phyloP scores from a whole-genome alignment of 2,113 vertebrate genomes.

The Sitta europaea region DNA sequence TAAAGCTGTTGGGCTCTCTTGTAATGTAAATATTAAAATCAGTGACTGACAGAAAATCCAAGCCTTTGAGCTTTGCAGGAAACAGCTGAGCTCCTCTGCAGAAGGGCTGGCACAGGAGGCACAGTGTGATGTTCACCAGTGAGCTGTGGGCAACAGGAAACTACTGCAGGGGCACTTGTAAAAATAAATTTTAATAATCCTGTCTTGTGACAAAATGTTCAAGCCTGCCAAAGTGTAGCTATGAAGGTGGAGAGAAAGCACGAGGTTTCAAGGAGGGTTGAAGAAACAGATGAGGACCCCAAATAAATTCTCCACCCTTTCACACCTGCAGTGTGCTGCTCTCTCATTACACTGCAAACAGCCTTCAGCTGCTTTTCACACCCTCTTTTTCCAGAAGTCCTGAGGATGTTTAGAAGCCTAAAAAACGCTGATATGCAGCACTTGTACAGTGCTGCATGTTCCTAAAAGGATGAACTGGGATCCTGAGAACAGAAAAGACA shows the following conservation, averaged over 20 bases:
- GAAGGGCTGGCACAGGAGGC: background rate
- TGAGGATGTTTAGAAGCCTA: background rate
- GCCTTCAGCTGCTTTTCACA: background rate
- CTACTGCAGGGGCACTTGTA: background rate
- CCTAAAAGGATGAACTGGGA: background rate
- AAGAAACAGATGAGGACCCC: background rate
- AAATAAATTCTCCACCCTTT: background rate
- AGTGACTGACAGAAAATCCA: background rate
- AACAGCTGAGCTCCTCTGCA: background rate
- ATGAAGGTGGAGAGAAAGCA: background rate
- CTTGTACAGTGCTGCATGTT: background rate
- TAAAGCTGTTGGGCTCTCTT: background rate
- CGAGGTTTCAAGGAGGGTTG: background rate
- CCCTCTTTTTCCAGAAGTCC: slow-evolving; percentile 1
- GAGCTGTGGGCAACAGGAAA: background rate
- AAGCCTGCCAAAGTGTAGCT: background rate
- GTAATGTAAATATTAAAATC: background rate
- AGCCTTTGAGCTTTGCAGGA: background rate
- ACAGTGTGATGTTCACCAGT: background rate
- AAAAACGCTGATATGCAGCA: background rate
- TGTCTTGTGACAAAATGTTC: background rate
- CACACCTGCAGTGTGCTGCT: background rate
- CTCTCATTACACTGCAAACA: background rate
- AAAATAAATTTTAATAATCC: background rate
- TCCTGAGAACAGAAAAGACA: background rate